A percentile compares a stretch with the other conserved stretches of the same genome.
These are phyloP conservation scores for Monochamus alternatus DNA, from an alignment of 2,888 invertebrate species.

Conservation along the genomic window DNA sequence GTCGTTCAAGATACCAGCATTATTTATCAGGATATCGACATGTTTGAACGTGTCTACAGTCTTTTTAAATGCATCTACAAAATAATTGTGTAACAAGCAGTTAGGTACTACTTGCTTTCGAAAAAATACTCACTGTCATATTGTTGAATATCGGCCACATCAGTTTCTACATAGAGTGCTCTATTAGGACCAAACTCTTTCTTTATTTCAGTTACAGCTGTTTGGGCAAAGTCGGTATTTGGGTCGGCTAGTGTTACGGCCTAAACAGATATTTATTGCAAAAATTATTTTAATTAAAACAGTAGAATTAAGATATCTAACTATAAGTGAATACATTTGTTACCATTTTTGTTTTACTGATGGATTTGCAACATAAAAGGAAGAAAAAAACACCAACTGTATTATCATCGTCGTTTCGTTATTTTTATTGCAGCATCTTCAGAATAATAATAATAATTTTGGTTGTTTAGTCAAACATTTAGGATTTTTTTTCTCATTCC, in stretches of 20 bases:
- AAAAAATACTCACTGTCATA: slow-evolving; percentile 46
- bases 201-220: slow-evolving; percentile 49
- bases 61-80: slow-evolving; percentile 53
- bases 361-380: too few relatives aligned
- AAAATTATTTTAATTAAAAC: too few relatives aligned
- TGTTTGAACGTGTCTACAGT: slow-evolving; percentile 51
- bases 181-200: slow-evolving; percentile 53
- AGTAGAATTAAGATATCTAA: too few relatives aligned
- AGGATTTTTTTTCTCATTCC: too few relatives aligned
- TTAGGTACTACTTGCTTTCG: too few relatives aligned
- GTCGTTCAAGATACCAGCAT: slow-evolving; percentile 53
- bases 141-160: slow-evolving; percentile 49
- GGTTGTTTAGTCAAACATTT: too few relatives aligned
- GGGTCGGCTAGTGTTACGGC: slow-evolving; percentile 52
- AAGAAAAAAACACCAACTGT: too few relatives aligned
- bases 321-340: too few relatives aligned
- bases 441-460: too few relatives aligned
- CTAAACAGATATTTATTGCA: slow-evolving; percentile 36
- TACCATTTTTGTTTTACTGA: too few relatives aligned
- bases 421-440: too few relatives aligned
- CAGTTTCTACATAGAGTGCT: slow-evolving; percentile 55
- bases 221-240: slow-evolving; percentile 39
- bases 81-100: neutral
- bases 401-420: too few relatives aligned
- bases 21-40: slow-evolving; percentile 52